phyloP scores from a whole-genome alignment of 2,888 invertebrate genomes.

The Balanococcus diminutus region DNA sequence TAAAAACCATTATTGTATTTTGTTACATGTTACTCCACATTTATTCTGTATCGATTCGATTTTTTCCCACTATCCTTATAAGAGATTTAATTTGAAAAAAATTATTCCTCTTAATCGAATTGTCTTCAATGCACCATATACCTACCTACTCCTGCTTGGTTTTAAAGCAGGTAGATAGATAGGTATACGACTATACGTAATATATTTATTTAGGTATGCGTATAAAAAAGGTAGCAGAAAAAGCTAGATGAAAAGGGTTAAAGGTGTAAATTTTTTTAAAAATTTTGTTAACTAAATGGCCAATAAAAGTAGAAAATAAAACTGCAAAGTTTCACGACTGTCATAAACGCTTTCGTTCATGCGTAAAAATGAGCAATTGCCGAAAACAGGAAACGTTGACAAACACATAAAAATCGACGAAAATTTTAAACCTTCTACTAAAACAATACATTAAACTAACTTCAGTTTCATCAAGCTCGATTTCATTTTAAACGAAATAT shows the following conservation, averaged over 20 bases:
- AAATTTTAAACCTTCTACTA: neutral
- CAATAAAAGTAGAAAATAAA: conserved; percentile 22
- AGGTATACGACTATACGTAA: neutral
- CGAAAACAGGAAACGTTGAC: conserved; percentile 10
- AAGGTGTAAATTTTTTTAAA: conserved; percentile 4
- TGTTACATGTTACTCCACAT: neutral
- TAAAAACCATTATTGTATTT: neutral
- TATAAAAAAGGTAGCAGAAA: neutral
- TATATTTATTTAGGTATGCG: too few relatives aligned
- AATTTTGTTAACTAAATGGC: conserved; percentile 13
- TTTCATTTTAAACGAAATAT: neutral
- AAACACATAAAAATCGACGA: conserved; percentile 16
- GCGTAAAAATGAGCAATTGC: conserved; percentile 6
- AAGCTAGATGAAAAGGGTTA: neutral
- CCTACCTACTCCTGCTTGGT: neutral
- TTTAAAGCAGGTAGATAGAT: neutral
- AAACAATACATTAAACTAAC: neutral
- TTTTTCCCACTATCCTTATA: neutral
- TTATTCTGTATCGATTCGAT: neutral
- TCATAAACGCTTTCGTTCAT: conserved; percentile 14
- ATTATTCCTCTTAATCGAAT: neutral
- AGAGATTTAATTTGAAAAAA: neutral
- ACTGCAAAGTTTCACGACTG: neutral
- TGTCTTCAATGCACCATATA: neutral
- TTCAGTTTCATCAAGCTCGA: neutral